Base-by-base conservation (phyloP, 1,140 invertebrate genomes). In the Pogonomyrmex californicus region DNA sequence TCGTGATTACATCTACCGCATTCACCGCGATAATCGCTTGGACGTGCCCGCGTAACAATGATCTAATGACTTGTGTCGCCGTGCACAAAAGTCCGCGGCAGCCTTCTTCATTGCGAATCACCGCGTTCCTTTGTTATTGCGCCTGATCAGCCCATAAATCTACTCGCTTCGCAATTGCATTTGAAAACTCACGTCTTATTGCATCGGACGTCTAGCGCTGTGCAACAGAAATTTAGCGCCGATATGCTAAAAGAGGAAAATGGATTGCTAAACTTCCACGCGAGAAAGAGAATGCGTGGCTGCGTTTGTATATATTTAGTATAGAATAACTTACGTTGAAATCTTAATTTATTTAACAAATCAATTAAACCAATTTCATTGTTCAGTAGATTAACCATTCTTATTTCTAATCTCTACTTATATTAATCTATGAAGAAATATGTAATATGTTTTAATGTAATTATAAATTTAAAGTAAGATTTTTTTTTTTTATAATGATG, bases 11-110 rank as follows among this genome's bases (percentile, higher is more conserved):
- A 65, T 51, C 78, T 77, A 41, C 86, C 65, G 51, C 73, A 77
- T 65, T 33, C 58, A 71, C 49, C 70, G 56, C 86, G 65, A 86
- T 63, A 79, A 89, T 86, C 70, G 60, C 54, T 85, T 56, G 44
- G 60, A 83, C 30, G 62, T 89, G 86, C 86, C 85, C 66, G 76
- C 71, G 83, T 91, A 86, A 91, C 86, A 88, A 87, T 88, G 87
- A 90, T 89, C 88, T 89, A 89, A 73, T 86, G 83, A 86, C 49
- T 81, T 60, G 44, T 85, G 71, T 85, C 79, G 58, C 56, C 36
- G 38, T 41, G 54, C 47, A 76, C 65, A 86, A 86, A 86, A 70
- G 77, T 77, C 44, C 44, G n/a, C 79, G 38, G 41, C 83, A 49
- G 47, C 60, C 83, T 86, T 88, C 87, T 88, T 87, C 71, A 51